Conservation (phyloP, 2,113 vertebrate genomes). For the Megaceryle maxima region DNA sequence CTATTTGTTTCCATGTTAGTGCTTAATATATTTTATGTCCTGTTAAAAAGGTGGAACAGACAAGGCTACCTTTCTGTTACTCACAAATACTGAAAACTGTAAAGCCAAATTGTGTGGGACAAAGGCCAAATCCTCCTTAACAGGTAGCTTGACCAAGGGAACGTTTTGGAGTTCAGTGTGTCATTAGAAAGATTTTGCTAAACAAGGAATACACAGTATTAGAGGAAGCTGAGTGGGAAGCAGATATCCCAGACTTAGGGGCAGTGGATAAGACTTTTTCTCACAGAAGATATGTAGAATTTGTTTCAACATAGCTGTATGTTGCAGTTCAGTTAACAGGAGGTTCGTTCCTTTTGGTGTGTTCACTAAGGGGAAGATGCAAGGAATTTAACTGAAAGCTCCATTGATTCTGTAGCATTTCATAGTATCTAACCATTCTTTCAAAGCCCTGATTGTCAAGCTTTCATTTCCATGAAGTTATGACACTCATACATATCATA, state of each 20-base stretch:
- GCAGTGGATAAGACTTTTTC: neutral
- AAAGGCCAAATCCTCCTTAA: neutral
- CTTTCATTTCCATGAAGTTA: neutral
- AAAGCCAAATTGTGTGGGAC: neutral
- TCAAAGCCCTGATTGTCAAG: neutral
- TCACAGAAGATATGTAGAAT: neutral
- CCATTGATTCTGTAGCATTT: neutral
- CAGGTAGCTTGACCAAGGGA: neutral
- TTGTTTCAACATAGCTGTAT: neutral
- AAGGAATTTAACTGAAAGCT: neutral
- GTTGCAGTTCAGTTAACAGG: neutral
- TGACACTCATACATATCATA: neutral
- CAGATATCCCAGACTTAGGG: neutral
- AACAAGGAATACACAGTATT: neutral
- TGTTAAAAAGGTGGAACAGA: neutral
- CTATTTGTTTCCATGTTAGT: neutral
- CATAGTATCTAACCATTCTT: neutral
- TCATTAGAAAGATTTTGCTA: neutral
- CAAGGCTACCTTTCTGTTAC: neutral
- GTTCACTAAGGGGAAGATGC: neutral
- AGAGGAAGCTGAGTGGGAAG: neutral
- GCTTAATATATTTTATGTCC: neutral
- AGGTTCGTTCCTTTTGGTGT: rapidly evolving
- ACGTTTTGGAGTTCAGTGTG: neutral
- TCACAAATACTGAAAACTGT: neutral